These are phyloP conservation scores for Polyommatus icarus DNA, from an alignment of 2,888 invertebrate species.

Conservation along the genomic window DNA sequence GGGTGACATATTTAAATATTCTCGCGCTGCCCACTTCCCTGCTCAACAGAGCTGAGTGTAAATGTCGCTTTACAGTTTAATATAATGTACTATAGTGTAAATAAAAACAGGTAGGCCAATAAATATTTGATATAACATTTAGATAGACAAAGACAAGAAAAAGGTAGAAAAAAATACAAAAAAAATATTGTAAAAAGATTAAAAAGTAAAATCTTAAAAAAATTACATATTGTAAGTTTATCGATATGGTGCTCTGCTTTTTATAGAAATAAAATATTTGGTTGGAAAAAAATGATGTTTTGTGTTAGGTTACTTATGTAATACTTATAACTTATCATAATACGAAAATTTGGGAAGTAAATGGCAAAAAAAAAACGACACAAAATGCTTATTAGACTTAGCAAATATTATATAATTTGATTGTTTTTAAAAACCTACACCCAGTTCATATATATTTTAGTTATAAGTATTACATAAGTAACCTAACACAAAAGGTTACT, in stretches of 20 bases:
- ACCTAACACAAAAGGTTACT: too few species aligned
- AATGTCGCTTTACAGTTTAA: constrained; percentile 39
- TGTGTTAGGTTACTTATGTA: neutral
- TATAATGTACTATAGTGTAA: constrained; percentile 37
- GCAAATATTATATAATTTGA: neutral
- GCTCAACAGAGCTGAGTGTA: too few species aligned
- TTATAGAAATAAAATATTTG: neutral
- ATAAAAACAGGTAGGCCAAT: constrained; percentile 24
- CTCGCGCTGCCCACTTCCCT: too few species aligned
- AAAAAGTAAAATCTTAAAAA: constrained; percentile 18
- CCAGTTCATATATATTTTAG: too few species aligned
- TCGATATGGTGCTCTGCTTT: constrained; percentile 18
- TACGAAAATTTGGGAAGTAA: neutral
- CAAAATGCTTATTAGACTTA: neutral
- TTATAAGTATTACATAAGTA: too few species aligned
- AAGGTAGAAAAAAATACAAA: constrained; percentile 28
- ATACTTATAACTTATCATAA: neutral
- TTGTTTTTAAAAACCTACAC: too few species aligned
- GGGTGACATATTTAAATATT: too few species aligned
- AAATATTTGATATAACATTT: constrained; percentile 25
- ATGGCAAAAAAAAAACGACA: neutral
- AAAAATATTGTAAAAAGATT: neutral
- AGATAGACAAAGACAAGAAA: constrained; percentile 29
- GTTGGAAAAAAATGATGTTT: neutral
- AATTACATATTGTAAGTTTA: constrained; percentile 1